Base-by-base conservation (phyloP, 2,113 vertebrate genomes). In the Stigmatopora nigra region DNA sequence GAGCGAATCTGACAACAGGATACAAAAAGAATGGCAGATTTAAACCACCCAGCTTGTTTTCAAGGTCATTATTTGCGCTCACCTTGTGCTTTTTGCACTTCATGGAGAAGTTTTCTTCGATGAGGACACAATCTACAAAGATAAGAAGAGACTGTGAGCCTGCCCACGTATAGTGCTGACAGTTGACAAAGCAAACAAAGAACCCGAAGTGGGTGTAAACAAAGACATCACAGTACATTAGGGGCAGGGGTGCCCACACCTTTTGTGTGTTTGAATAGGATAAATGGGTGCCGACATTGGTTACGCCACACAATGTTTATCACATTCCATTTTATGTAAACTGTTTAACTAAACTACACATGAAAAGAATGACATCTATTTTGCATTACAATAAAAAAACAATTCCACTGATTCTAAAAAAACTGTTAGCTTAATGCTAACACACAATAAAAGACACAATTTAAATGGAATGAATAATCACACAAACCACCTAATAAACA, bases 1-100 rank as follows among this genome's bases (percentile, higher is more conserved):
- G n/a, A 52, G n/a, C 19, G n/a, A 11, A 52, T n/a, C 8, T 59
- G 4, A 38, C 25, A 3, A 11, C 51, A 2, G 51, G 19, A 20
- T 20, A 20, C 9, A 7, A 56, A 31, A 15, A 1, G 20, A 15
- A 35, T 3, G 16, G 14, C 22, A 35, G n/a, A 61, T 36, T n/a
- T 7, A 8, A 16, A n/a, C 47, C 15, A 5, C 8, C 7, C 8
- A 6, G 46, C 9, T 4, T 35, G 16, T 48, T 17, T 3, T 7
- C 11, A 12, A 13, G 11, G 3, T 15, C 25, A 31, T 46, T 9
- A 31, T 38, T 44, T 11, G 31, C 35, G 36, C 82, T 78, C 82
- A 92, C 91, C 89, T 89, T 91, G 88, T 92, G 91, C 87, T 89
- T 91, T 72, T 76, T 89, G 83, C 91, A 92, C 77, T 89, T 92